Conservation (phyloP, 2,888 invertebrate species). For the Troilus luridus region DNA sequence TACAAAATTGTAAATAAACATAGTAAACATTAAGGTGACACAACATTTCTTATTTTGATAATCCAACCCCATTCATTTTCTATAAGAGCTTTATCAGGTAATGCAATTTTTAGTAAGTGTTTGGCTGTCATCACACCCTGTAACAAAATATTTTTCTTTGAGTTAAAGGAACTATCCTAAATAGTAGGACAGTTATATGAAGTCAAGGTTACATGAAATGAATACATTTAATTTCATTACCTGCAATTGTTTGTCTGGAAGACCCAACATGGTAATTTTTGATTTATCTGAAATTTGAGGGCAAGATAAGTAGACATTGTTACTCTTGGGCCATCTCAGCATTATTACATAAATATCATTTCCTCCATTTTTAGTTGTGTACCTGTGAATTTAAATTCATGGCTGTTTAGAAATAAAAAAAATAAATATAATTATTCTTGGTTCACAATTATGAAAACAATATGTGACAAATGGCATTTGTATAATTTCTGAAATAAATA, state of each 20-base stretch:
- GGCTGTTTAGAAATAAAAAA: background rate
- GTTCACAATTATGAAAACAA: too few species aligned
- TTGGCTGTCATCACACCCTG: slow-evolving; percentile 70
- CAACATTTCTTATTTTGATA: slow-evolving; percentile 67
- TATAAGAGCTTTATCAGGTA: slow-evolving; percentile 71
- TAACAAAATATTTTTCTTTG: slow-evolving; percentile 67
- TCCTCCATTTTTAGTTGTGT: slow-evolving; percentile 67
- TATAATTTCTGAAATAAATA: too few species aligned
- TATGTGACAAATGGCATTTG: too few species aligned
- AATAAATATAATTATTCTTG: background rate
- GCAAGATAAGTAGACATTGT: slow-evolving; percentile 71
- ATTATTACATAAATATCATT: slow-evolving; percentile 77
- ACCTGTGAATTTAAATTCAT: slow-evolving; percentile 62
- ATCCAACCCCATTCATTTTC: slow-evolving; percentile 71
- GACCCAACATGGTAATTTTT: slow-evolving; percentile 73
- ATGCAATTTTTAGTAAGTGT: slow-evolving; percentile 68
- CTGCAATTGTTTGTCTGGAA: slow-evolving; percentile 65
- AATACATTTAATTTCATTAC: slow-evolving; percentile 64
- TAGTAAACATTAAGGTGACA: slow-evolving; percentile 44
- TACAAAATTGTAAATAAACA: background rate
- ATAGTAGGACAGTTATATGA: background rate
- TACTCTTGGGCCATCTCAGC: slow-evolving; percentile 79
- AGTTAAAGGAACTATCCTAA: background rate
- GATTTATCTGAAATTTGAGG: slow-evolving; percentile 67
- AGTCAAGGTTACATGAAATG: background rate